phyloP scores from a whole-genome alignment of 23 tunicate genomes.

The Halocynthia aurantium region DNA sequence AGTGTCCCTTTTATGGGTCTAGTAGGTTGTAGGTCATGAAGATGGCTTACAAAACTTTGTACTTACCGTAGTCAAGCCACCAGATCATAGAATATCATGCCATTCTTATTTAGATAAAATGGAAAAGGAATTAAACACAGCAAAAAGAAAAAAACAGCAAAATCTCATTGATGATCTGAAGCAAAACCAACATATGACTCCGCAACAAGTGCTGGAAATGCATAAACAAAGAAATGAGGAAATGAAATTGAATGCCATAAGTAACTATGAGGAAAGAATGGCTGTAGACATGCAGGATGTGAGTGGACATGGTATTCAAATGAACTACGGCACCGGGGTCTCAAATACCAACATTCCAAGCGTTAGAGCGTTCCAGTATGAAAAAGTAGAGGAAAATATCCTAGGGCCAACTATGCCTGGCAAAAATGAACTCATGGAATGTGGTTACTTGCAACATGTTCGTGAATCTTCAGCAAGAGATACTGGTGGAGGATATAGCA shows the following conservation, averaged over 20 bases:
- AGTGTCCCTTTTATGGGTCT: too few relatives aligned
- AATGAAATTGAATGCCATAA: slow-evolving; percentile 3
- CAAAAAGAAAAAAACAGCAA: slow-evolving; percentile 35
- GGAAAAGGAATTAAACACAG: slow-evolving; percentile 48
- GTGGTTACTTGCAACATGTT: slow-evolving; percentile 58
- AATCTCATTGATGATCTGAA: slow-evolving; percentile 49
- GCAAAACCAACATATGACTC: slow-evolving; percentile 30
- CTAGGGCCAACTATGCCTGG: slow-evolving; percentile 53
- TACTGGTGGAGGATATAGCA: slow-evolving; percentile 71
- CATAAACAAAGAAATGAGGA: slow-evolving; percentile 28
- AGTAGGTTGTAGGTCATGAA: too few relatives aligned
- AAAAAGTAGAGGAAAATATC: slow-evolving; percentile 22
- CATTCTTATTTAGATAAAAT: slow-evolving; percentile 13
- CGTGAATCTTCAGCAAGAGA: slow-evolving; percentile 44
- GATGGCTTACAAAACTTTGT: too few relatives aligned
- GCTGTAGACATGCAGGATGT: neutral
- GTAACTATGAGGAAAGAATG: slow-evolving; percentile 15
- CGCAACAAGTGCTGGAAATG: slow-evolving; percentile 53
- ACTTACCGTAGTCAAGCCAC: too few relatives aligned
- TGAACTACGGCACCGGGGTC: neutral
- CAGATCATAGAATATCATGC: neutral
- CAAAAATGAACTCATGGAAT: slow-evolving; percentile 26
- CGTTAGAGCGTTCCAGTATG: slow-evolving; percentile 4
- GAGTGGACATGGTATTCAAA: neutral
- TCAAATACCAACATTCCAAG: neutral